Conservation (phyloP, 1,140 invertebrate genomes). For the Euura saliciscinereae region DNA sequence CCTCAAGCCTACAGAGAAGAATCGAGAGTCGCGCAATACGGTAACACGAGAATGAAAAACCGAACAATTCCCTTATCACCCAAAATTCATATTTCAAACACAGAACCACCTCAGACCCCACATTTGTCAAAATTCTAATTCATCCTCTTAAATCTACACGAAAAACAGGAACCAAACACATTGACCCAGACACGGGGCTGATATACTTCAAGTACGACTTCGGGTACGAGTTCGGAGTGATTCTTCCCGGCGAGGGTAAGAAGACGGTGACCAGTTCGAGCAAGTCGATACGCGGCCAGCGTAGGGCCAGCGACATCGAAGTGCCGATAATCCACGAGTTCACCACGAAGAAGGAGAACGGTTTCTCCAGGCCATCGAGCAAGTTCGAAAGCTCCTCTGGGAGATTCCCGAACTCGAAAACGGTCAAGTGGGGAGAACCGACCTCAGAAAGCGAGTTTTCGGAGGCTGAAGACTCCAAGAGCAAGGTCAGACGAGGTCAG, state of each 20-base stretch:
- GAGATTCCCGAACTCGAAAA: conserved; percentile 47
- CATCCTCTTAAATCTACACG: background rate
- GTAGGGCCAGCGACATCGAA: conserved; percentile 63
- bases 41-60: conserved; percentile 56
- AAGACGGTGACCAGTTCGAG: conserved; percentile 57
- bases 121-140: background rate
- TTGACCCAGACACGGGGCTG: conserved; percentile 76
- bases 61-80: too few relatives aligned
- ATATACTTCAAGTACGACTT: conserved; percentile 87
- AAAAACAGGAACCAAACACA: conserved; percentile 72
- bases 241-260: conserved; percentile 72
- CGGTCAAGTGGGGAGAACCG: conserved; percentile 67
- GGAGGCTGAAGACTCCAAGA: conserved; percentile 58
- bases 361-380: conserved; percentile 17
- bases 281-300: conserved; percentile 59
- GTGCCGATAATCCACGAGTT: conserved; percentile 70
- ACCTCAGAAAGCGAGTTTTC: conserved; percentile 69
- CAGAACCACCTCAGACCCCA: too few relatives aligned
- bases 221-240: conserved; percentile 80
- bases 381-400: conserved; percentile 35
- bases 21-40: conserved; percentile 71
- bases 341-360: conserved; percentile 42
- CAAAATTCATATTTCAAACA: too few relatives aligned
- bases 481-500: conserved; percentile 20
- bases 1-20: conserved; percentile 75